These are phyloP conservation scores for Clarias laeviceps DNA, from an alignment of 2,797 vertebrate genomes.

Conservation along the genomic window DNA sequence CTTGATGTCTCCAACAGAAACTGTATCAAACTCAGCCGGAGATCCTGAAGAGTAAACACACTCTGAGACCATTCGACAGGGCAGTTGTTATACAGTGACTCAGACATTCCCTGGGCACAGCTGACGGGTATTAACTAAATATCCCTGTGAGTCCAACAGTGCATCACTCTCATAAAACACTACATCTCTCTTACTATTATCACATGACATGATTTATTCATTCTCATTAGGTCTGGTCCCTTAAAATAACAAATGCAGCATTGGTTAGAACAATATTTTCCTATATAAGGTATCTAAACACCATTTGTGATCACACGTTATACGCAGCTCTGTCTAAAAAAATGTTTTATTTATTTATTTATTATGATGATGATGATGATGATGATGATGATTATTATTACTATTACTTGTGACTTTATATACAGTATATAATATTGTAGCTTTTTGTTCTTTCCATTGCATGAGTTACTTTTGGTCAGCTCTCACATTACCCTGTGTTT, in stretches of 20 bases:
- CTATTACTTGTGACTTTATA: no score
- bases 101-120: slow-evolving; percentile 66
- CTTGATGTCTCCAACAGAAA: background rate
- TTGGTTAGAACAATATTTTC: background rate
- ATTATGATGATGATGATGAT: no score
- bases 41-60: slow-evolving; percentile 18
- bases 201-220: slow-evolving; percentile 18
- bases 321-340: background rate
- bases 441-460: no score
- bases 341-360: background rate
- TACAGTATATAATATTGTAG: no score
- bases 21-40: background rate
- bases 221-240: background rate
- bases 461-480: no score
- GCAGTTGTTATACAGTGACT: slow-evolving; percentile 65
- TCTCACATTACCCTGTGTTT: no score
- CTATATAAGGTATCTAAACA: background rate
- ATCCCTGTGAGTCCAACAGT: slow-evolving; percentile 55
- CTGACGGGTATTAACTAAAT: slow-evolving; percentile 68
- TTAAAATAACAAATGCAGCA: background rate
- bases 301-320: background rate
- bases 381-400: no score
- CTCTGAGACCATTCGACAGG: slow-evolving; percentile 1
- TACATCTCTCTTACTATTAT: slow-evolving; percentile 10
- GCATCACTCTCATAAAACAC: slow-evolving; percentile 60